These are phyloP conservation scores for Pseudopodoces humilis DNA, from an alignment of 2,113 vertebrate genomes.

Conservation along the genomic window DNA sequence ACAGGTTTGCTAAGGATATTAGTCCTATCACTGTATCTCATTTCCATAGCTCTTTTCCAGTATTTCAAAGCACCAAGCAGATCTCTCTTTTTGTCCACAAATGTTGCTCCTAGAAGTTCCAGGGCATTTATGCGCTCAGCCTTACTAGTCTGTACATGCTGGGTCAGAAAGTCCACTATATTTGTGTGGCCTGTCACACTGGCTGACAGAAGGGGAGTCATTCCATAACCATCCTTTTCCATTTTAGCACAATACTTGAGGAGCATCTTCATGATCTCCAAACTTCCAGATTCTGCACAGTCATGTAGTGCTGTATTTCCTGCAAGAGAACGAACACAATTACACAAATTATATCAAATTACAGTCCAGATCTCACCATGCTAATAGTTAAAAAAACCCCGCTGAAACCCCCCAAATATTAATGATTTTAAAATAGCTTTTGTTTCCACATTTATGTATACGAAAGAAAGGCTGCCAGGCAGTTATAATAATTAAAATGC, in stretches of 20 bases:
- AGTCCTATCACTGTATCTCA: conserved; percentile 88
- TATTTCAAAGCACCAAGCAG: conserved; percentile 95
- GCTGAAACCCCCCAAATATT: background rate
- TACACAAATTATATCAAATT: background rate
- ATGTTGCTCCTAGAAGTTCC: conserved; percentile 94
- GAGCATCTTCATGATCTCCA: conserved; percentile 98
- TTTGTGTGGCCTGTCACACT: conserved; percentile 98
- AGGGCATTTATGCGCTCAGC: conserved; percentile 90
- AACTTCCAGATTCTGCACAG: conserved; percentile 97
- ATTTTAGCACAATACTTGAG: conserved; percentile 94
- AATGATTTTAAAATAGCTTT: background rate
- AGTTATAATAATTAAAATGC: background rate
- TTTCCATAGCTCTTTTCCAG: conserved; percentile 98
- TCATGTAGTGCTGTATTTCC: conserved; percentile 97
- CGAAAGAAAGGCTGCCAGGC: background rate
- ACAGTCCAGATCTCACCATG: background rate
- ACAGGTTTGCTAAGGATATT: conserved; percentile 86
- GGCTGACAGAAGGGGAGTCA: conserved; percentile 96
- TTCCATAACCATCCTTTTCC: conserved; percentile 97
- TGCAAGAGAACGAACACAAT: conserved; percentile 57
- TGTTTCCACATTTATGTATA: background rate
- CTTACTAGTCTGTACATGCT: conserved; percentile 87
- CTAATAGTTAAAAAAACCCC: background rate
- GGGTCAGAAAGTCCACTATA: conserved; percentile 95
- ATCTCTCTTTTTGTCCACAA: conserved; percentile 98